Evolutionary conservation across 2,113 vertebrate species (phyloP), one percentile per base, ranked within the genome.

Genomic region (Entosphenus tridentatus): DNA sequence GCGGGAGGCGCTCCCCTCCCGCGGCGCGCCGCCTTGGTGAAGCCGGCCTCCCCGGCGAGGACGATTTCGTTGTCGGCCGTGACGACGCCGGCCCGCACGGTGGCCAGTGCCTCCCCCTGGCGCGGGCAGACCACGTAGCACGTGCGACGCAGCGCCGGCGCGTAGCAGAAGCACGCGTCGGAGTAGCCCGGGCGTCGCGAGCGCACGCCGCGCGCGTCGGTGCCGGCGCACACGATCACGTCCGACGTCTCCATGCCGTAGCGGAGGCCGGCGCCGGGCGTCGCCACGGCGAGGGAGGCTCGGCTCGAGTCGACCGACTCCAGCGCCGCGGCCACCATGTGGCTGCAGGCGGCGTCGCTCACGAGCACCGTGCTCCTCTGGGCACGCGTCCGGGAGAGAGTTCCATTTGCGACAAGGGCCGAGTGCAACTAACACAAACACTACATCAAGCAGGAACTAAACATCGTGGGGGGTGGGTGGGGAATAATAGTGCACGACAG

Each of bases 181-280:
- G 81, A 75, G 2, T 83, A 96, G 77, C 72, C 90, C 62, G 82
- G 81, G 0, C 82, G 86, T 56, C 86, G 83, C 12, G 92, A 92
- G 67, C 85, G 80, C 72, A 97, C 88, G n/a, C 93, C 93, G 10
- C 62, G n/a, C 8, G 62, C n/a, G 62, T 93, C 87, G 69, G 86
- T 95, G 62, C 93, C 91, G 0, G 96, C 75, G 72, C 93, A 98
- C 57, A 98, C 88, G 67, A 98, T 78, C 70, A 97, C 80, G 62
- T 83, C 86, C 0, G 92, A 89, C 1, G 83, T 90, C 79, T 97
- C 93, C 93, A 98, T 98, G 74, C 92, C 92, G 0, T 95, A 98
- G 0, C 92, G 82, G 57, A 98, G 80, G 39, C 39, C 39, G 39
- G 39, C 39, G 39, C 39, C 39, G 39, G 39, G 39, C 5, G 39